Conservation (phyloP, 1,140 invertebrate genomes). For the Cydia splendana region DNA sequence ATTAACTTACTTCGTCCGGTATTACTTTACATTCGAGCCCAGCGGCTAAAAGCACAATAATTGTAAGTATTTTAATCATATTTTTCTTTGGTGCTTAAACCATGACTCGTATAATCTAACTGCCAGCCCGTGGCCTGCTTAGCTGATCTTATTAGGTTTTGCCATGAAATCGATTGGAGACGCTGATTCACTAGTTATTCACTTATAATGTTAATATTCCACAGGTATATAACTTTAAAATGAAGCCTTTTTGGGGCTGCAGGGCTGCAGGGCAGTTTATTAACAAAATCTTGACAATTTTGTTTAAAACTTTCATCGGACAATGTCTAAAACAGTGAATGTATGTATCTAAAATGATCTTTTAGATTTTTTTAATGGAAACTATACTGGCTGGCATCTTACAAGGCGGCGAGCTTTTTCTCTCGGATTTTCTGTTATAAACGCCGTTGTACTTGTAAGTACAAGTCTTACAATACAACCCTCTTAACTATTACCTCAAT, state of each 20-base stretch:
- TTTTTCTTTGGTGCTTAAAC: slow-evolving; percentile 8
- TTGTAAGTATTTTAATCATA: neutral
- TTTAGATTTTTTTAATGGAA: no score
- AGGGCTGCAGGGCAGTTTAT: no score
- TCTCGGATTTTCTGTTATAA: no score
- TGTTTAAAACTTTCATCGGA: no score
- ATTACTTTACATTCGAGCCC: neutral
- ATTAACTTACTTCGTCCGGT: neutral
- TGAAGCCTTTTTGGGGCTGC: neutral
- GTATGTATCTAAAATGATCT: no score
- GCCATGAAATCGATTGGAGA: slow-evolving; percentile 1
- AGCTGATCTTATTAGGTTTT: slow-evolving; percentile 9
- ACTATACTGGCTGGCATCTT: no score
- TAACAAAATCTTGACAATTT: no score
- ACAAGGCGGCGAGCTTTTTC: no score
- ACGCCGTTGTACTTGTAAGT: no score
- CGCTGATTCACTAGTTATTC: slow-evolving; percentile 5
- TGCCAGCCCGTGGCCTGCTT: neutral
- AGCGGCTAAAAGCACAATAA: neutral
- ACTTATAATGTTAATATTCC: neutral
- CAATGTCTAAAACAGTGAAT: no score
- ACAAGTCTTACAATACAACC: no score
- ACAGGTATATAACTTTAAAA: neutral
- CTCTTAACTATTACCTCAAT: no score
- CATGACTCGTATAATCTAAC: slow-evolving; percentile 11